Evolutionary conservation across 1,140 invertebrate species (phyloP).

Genomic region (Eciton burchellii): DNA sequence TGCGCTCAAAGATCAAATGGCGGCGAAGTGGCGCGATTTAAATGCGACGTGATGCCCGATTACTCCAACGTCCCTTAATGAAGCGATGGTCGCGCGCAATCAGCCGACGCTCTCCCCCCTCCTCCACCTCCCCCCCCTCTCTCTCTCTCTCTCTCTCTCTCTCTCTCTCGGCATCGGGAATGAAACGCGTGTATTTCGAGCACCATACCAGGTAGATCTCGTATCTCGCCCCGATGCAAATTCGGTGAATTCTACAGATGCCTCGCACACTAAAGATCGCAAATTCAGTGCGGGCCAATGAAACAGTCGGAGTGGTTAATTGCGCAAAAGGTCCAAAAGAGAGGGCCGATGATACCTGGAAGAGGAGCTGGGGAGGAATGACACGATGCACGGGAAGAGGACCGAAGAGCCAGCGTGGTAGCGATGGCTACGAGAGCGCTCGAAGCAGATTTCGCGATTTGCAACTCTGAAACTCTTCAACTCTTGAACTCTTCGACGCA

Average conservation of each 20-base stretch:
- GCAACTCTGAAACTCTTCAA: not conserved
- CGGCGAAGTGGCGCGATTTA: constrained; percentile 15
- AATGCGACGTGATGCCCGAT: constrained; percentile 32
- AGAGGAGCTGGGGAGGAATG: constrained; percentile 34
- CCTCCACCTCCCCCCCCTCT: no score
- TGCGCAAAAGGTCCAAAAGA: constrained; percentile 75
- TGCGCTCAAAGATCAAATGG: constrained; percentile 5
- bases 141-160: no score
- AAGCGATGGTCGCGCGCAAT: constrained; percentile 68
- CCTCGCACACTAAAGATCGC: constrained; percentile 71
- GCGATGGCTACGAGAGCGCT: not conserved
- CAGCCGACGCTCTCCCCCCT: constrained; percentile 55
- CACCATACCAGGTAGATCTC: constrained; percentile 65
- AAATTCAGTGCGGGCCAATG: constrained; percentile 70
- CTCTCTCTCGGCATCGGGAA: constrained; percentile 59
- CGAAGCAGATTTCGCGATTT: not conserved
- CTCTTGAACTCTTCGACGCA: not conserved
- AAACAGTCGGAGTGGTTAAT: constrained; percentile 76
- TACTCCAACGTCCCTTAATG: constrained; percentile 62
- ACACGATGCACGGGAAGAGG: constrained; percentile 33
- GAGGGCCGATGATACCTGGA: constrained; percentile 18
- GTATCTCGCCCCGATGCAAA: constrained; percentile 74
- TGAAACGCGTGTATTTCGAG: constrained; percentile 49
- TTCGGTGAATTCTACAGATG: constrained; percentile 74
- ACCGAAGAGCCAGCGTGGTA: not conserved